Evolutionary conservation across 1,140 invertebrate genomes (phyloP).

Genomic region (Drosophila insularis): DNA sequence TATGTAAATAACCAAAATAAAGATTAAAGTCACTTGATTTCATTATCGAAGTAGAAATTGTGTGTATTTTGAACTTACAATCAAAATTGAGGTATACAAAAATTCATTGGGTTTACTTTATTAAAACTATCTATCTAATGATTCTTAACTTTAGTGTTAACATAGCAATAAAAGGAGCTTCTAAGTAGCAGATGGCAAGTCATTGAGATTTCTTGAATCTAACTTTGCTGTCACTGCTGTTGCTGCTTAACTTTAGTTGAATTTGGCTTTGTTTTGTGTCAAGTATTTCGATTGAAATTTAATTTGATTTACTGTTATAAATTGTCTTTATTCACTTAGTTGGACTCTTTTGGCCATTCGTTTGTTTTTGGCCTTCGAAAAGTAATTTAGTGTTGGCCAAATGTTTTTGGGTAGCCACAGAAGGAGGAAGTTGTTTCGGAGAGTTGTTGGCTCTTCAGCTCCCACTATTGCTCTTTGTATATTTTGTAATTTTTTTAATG

Average conservation of each 20-base stretch:
- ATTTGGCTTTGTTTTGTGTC: slow-evolving; percentile 46
- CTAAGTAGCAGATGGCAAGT: no score
- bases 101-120: no score
- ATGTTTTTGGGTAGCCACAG: slow-evolving; percentile 62
- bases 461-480: slow-evolving; percentile 34
- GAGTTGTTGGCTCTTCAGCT: not conserved
- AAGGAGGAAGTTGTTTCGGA: slow-evolving; percentile 19
- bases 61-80: no score
- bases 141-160: no score
- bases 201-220: no score
- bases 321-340: slow-evolving; percentile 75
- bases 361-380: slow-evolving; percentile 58
- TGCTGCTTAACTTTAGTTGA: not conserved
- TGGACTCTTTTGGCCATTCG: slow-evolving; percentile 22
- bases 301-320: slow-evolving; percentile 78
- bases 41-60: no score
- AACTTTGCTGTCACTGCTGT: no score
- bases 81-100: no score
- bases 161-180: no score
- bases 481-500: slow-evolving; percentile 81
- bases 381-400: slow-evolving; percentile 65
- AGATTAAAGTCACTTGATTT: no score
- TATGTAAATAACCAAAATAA: no score
- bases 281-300: slow-evolving; percentile 78
- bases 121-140: no score